These are phyloP conservation scores for Lepidochrysops patricia DNA, from an alignment of 2,888 invertebrate species.

Conservation along the genomic window DNA sequence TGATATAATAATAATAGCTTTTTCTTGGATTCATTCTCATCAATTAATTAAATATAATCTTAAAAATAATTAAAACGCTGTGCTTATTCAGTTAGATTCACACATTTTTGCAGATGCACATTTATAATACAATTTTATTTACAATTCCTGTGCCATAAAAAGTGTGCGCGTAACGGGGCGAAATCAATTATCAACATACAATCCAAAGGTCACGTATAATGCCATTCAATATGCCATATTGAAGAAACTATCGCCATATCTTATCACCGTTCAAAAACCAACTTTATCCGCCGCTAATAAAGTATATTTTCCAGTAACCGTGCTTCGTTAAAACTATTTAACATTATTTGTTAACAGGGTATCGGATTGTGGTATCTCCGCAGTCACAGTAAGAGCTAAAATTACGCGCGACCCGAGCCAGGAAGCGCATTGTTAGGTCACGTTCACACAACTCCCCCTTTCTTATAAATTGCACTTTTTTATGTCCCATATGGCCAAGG, in stretches of 20 bases:
- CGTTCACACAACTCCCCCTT: conserved; percentile 74
- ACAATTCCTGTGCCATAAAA: background rate
- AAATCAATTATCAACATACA: conserved; percentile 68
- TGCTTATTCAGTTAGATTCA: background rate
- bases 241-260: conserved; percentile 45
- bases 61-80: no score
- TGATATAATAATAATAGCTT: no score
- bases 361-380: conserved; percentile 44
- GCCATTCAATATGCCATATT: conserved; percentile 57
- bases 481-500: conserved; percentile 74
- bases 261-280: conserved; percentile 24
- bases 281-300: conserved; percentile 26
- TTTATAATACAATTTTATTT: background rate
- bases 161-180: conserved; percentile 16
- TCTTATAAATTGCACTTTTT: conserved; percentile 75
- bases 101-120: background rate
- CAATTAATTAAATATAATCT: no score
- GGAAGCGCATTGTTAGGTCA: conserved; percentile 74
- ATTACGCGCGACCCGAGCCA: conserved; percentile 67
- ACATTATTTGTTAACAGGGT: conserved; percentile 46
- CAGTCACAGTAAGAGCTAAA: conserved; percentile 43
- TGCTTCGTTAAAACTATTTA: conserved; percentile 40
- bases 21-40: no score
- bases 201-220: conserved; percentile 71
- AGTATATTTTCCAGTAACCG: conserved; percentile 30